A percentile compares a stretch with the other conserved stretches of the same genome.
Evolutionary conservation across 2,888 invertebrate genomes (phyloP).

Genomic region (Hirudinaria manillensis): DNA sequence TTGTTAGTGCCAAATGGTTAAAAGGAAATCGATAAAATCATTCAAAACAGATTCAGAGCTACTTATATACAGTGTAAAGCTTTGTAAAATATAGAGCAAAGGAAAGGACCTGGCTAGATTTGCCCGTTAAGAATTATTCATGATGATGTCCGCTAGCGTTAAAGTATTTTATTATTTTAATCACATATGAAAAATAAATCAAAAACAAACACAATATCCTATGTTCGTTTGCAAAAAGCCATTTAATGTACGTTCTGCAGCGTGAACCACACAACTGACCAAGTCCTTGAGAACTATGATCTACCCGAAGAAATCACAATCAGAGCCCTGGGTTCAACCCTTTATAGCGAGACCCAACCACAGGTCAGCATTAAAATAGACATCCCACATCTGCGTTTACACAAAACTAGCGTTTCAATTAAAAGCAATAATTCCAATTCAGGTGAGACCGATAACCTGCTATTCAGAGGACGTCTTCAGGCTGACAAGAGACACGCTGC

Average conservation of each 20-base stretch:
- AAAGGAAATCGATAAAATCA: too few relatives aligned
- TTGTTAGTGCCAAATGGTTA: constrained; percentile 45
- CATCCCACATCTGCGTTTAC: not conserved
- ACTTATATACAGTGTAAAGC: too few relatives aligned
- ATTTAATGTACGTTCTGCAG: constrained; percentile 16
- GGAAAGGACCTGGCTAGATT: too few relatives aligned
- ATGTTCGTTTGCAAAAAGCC: too few relatives aligned
- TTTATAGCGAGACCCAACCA: constrained; percentile 45
- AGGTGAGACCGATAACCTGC: constrained; percentile 20
- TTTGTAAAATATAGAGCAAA: too few relatives aligned
- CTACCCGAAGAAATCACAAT: constrained; percentile 46
- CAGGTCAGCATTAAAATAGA: constrained; percentile 37
- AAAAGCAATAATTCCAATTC: not conserved
- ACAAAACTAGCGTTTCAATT: not conserved
- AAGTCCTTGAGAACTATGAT: constrained; percentile 46
- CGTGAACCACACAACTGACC: constrained; percentile 38
- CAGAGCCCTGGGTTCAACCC: constrained; percentile 42
- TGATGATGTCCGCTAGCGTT: too few relatives aligned
- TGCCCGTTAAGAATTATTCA: too few relatives aligned
- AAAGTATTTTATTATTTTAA: too few relatives aligned
- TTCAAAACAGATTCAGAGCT: too few relatives aligned
- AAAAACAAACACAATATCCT: too few relatives aligned
- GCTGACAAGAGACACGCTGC: constrained; percentile 7
- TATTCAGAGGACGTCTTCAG: constrained; percentile 9
- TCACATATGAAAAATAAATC: too few relatives aligned